Conservation (phyloP, 1,140 invertebrate species). For the Bicyclus anynana region DNA sequence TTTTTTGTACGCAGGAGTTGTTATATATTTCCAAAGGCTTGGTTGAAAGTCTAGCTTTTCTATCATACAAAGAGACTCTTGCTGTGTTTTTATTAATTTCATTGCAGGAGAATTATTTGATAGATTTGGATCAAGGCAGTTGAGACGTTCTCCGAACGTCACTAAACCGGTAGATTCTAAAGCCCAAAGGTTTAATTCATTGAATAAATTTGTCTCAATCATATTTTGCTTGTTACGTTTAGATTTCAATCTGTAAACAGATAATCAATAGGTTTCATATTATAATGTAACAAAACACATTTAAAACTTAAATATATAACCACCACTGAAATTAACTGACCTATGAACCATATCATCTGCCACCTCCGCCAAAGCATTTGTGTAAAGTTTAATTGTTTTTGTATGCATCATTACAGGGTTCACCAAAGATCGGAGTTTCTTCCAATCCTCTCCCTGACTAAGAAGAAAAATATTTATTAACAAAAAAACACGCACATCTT, state of each 20-base stretch:
- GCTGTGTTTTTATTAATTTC: conserved; percentile 79
- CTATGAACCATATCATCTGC: conserved; percentile 54
- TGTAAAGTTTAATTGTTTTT: conserved; percentile 69
- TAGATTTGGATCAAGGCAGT: conserved; percentile 77
- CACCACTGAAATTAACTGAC: conserved; percentile 26
- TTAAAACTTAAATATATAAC: too few species aligned
- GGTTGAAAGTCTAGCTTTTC: conserved; percentile 80
- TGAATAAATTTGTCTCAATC: conserved; percentile 78
- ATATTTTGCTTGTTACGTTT: conserved; percentile 74
- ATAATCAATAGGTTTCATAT: too few species aligned
- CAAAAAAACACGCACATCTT: too few species aligned
- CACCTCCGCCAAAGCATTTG: conserved; percentile 59
- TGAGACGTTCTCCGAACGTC: conserved; percentile 82
- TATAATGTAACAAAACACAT: too few species aligned
- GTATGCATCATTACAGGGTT: conserved; percentile 73
- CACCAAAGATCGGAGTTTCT: conserved; percentile 82
- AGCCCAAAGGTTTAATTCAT: conserved; percentile 82
- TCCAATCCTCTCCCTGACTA: conserved; percentile 89
- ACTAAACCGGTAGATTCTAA: conserved; percentile 84
- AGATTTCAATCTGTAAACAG: conserved; percentile 63
- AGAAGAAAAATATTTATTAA: too few species aligned
- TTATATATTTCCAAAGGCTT: conserved; percentile 79
- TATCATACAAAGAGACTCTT: conserved; percentile 78
- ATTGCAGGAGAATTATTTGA: conserved; percentile 75
- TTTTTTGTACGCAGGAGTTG: conserved; percentile 78